Evolutionary conservation across 64 coral and sea anemone genomes (phyloP), one percentile per base, ranked within the genome.

Genomic region (Montipora foliosa): DNA sequence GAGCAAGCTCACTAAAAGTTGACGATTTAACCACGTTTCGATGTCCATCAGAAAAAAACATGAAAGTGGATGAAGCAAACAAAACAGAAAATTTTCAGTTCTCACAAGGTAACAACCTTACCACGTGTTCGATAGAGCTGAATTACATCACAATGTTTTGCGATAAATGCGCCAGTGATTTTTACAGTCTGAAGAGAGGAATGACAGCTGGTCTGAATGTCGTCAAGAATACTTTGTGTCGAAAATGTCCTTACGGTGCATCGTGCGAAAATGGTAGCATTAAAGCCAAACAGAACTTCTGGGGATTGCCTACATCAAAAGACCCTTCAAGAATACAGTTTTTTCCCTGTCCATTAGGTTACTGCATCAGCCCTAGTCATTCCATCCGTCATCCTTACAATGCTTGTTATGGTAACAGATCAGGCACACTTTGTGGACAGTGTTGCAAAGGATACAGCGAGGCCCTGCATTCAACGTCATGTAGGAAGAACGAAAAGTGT

Each of bases 181-280:
- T 49, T 47, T 95, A 92, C 77, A 95, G 67, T 75, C 50, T 95
- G 49, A 44, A 88, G 19, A 62, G 74, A 72, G 94, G 94, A 47
- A 9, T 22, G 16, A 67, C 69, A 24, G 74, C 22, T 49, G 83
- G 94, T n/a, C 47, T 75, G 12, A 6, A 75, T 8, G 74, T 62
- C 24, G 51, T 64, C n/a, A 91, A 69, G 1, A 15, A 0, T 62
- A 82, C 79, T 5, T 3, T 51, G 78, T 95, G 94, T 53, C 73
- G 87, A 4, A 84, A 83, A 67, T 95, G 94, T 64, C 94, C 94
- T 37, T 95, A 67, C 8, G 94, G 94, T 52, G 94, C 94, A 53
- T 21, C 49, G 4, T 95, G 94, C 52, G 22, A 66, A 4, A 21
- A 57, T 7, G 82, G 82, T 68, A 88, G 52, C 8, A 49, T 95